These are phyloP conservation scores for Antechinus stuartii DNA, from an alignment of 2,113 vertebrate species.

Conservation along the genomic window DNA sequence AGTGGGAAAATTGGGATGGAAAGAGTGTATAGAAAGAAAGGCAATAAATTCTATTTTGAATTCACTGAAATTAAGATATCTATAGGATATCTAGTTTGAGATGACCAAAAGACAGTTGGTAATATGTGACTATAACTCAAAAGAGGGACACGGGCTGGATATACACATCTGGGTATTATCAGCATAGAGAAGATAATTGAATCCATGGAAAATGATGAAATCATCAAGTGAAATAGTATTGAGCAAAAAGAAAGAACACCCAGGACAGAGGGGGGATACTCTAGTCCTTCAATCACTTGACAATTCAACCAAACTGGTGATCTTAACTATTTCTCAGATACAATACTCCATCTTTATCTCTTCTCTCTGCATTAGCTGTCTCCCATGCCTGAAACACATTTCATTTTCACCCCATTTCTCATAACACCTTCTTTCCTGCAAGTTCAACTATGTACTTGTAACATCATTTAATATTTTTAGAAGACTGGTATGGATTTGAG, in stretches of 20 bases:
- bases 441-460: background rate
- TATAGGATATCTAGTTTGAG: background rate
- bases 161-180: background rate
- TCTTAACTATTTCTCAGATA: background rate
- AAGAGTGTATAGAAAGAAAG: background rate
- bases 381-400: background rate
- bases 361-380: background rate
- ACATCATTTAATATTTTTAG: background rate
- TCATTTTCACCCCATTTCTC: background rate
- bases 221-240: background rate
- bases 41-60: background rate
- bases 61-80: background rate
- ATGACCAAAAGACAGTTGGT: background rate
- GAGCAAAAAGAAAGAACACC: background rate
- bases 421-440: background rate
- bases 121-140: background rate
- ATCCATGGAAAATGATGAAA: background rate
- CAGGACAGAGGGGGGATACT: background rate
- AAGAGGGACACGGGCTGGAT: background rate
- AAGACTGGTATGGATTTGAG: background rate
- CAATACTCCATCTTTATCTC: background rate
- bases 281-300: background rate
- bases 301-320: background rate
- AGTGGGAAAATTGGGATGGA: background rate
- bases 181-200: background rate